Evolutionary conservation across 30 jellyfish, hydroid and myxozoan genomes (phyloP), one percentile per base, ranked within the genome.

Genomic region (Cassiopea andromeda): DNA sequence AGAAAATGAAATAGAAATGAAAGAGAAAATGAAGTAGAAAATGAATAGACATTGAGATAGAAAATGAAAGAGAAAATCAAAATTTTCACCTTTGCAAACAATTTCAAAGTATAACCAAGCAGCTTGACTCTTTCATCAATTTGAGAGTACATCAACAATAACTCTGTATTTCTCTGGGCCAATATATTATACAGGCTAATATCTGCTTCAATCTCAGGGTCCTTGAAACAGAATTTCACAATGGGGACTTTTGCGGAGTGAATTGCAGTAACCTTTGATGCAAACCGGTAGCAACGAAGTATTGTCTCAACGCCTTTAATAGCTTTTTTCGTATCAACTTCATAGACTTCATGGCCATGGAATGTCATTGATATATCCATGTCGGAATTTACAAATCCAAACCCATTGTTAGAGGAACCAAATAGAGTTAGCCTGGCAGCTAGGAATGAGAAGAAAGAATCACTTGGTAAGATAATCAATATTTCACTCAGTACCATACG

Each of bases 401-500:
- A 92, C 5, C 98, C 98, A 83, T 94, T 94, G 2, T 17, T 77
- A 12, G 98, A 94, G 8, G 98, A 94, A 46, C 98, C 98, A 77
- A 94, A 94, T 49, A 94, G 73, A 45, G 69, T 8, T 69, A 94
- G 81, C 27, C 70, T 78, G 44, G 93, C 91, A 58, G 46, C 97
- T 89, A 81, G 12, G 83, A 83, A 44, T 64, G 8, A 38, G 80
- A 87, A 49, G 13, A 12, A 18, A 69, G n/a, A n/a, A n/a, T n/a
- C n/a, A n/a, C n/a, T n/a, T n/a, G n/a, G n/a, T n/a, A n/a, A n/a
- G n/a, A n/a, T n/a, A n/a, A n/a, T n/a, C n/a, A n/a, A n/a, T n/a
- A n/a, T n/a, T n/a, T n/a, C n/a, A n/a, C n/a, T n/a, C n/a, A n/a
- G n/a, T n/a, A n/a, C n/a, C n/a, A n/a, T n/a, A n/a, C n/a, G n/a